These are phyloP conservation scores for Sialis fuliginosa DNA, from an alignment of 2,888 invertebrate genomes.

Conservation along the genomic window DNA sequence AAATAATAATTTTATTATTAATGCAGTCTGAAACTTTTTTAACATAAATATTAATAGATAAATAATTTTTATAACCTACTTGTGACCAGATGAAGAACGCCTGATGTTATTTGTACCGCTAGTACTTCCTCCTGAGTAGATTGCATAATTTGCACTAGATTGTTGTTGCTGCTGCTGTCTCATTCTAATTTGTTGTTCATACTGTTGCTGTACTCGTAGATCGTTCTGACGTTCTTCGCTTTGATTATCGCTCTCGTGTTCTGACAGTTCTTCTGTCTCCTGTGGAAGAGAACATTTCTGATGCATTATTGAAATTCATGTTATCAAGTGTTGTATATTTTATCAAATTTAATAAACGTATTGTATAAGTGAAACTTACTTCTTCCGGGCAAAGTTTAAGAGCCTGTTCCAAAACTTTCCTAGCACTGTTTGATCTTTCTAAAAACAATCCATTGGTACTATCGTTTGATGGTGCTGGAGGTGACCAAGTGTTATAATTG, in stretches of 20 bases:
- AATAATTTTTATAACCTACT: too few species aligned
- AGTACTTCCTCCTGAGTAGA: conserved; percentile 5
- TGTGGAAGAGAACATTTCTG: too few species aligned
- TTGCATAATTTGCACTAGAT: conserved; percentile 4
- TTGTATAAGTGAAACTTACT: conserved; percentile 18
- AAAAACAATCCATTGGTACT: conserved; percentile 87
- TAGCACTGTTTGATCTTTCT: conserved; percentile 84
- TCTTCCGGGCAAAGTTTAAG: conserved; percentile 56
- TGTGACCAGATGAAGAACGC: too few species aligned
- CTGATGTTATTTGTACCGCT: background rate
- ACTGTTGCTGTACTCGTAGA: background rate
- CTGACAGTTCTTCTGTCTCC: conserved; percentile 5
- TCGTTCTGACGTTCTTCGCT: conserved; percentile 2
- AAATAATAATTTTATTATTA: too few species aligned
- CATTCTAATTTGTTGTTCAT: background rate
- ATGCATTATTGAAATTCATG: too few species aligned
- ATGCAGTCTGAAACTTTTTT: too few species aligned
- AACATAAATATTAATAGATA: too few species aligned
- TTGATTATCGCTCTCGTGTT: conserved; percentile 6
- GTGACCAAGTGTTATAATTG: conserved; percentile 85
- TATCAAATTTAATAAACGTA: too few species aligned
- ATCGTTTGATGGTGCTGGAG: conserved; percentile 87
- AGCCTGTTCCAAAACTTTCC: conserved; percentile 69
- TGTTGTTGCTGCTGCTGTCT: conserved; percentile 9
- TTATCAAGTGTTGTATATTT: too few species aligned